These are phyloP conservation scores for Morpho achilles DNA, from an alignment of 2,888 invertebrate species.

Conservation along the genomic window DNA sequence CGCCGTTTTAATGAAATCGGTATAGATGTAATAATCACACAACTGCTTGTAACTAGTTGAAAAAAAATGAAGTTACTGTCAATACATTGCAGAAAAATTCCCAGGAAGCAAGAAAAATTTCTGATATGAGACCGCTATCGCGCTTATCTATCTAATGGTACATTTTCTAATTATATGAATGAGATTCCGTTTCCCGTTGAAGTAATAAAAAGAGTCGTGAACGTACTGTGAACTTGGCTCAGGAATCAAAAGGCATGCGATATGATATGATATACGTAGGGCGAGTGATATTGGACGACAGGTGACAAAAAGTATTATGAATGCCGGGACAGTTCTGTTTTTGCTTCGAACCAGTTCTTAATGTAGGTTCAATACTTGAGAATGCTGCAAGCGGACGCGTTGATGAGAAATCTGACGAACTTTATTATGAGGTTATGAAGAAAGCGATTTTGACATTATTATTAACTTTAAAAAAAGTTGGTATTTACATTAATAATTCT, in stretches of 20 bases:
- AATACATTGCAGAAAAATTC: not conserved
- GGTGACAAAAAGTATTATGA: slow-evolving; percentile 70
- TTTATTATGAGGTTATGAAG: slow-evolving; percentile 19
- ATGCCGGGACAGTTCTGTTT: slow-evolving; percentile 56
- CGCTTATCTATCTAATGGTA: slow-evolving; percentile 17
- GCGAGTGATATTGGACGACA: slow-evolving; percentile 36
- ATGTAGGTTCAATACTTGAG: slow-evolving; percentile 44
- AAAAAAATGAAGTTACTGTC: no score
- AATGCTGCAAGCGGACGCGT: slow-evolving; percentile 27
- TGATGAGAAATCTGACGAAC: slow-evolving; percentile 31
- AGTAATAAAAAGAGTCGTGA: slow-evolving; percentile 25
- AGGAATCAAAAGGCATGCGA: slow-evolving; percentile 21
- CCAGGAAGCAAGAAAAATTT: slow-evolving; percentile 8
- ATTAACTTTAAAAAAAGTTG: no score
- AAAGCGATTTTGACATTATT: not conserved
- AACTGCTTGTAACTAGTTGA: no score
- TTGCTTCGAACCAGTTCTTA: slow-evolving; percentile 60
- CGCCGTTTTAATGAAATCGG: no score
- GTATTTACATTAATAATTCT: no score
- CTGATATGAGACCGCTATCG: slow-evolving; percentile 1
- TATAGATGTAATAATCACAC: no score
- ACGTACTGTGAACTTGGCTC: slow-evolving; percentile 14
- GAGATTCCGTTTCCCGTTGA: slow-evolving; percentile 29
- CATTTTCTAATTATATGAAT: slow-evolving; percentile 30
- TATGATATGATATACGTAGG: slow-evolving; percentile 24